Evolutionary conservation across 2,113 vertebrate genomes (phyloP).

Genomic region (Antechinus flavipes): DNA sequence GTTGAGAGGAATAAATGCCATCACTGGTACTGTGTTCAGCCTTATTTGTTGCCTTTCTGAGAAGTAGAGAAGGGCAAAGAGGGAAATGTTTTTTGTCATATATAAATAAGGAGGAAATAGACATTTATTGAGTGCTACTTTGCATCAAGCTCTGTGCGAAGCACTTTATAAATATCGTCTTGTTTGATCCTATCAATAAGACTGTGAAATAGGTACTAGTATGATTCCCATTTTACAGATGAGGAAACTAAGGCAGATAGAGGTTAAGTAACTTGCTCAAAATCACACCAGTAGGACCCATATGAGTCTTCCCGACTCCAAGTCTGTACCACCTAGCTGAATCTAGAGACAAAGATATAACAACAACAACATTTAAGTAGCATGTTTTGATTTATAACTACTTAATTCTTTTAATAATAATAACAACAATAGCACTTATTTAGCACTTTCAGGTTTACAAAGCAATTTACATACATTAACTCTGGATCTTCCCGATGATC

Average conservation of each 20-base stretch:
- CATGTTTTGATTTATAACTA: neutral
- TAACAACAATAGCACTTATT: neutral
- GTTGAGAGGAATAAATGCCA: neutral
- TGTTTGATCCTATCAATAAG: neutral
- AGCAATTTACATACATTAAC: neutral
- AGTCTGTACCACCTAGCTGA: neutral
- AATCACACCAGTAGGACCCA: neutral
- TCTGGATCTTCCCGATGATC: neutral
- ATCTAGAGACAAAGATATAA: neutral
- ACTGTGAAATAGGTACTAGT: neutral
- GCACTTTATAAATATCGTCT: neutral
- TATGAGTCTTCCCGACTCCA: neutral
- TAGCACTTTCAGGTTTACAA: neutral
- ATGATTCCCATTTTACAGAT: neutral
- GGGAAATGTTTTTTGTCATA: neutral
- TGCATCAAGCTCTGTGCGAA: neutral
- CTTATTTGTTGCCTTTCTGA: neutral
- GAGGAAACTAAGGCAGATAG: neutral
- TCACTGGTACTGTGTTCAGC: neutral
- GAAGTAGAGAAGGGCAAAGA: rapidly evolving
- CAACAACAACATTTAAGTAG: neutral
- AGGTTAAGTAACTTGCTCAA: neutral
- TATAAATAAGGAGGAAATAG: neutral
- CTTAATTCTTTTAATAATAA: conserved; percentile 2
- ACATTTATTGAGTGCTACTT: neutral